Evolutionary conservation across 2,797 vertebrate species (phyloP), one percentile per base, ranked within the genome.

Genomic region (Trichosurus vulpecula): DNA sequence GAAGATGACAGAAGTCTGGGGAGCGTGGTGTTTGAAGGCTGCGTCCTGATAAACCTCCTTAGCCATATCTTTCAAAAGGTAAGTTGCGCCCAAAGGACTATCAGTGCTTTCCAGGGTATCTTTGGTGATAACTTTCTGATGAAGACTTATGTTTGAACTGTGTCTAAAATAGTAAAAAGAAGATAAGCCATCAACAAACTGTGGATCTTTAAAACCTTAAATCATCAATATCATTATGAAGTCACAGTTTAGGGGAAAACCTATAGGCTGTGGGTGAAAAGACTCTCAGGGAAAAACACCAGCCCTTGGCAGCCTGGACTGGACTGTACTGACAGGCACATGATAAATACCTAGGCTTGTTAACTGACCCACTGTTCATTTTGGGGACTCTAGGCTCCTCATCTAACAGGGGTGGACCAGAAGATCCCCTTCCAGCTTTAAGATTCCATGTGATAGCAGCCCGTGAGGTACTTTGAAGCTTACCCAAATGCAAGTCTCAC

Each of bases 81-180:
- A 98, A 81, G 99, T 98, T 30, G 99, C 98, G 35, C 96, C 98
- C 98, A 99, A 99, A 94, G 98, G 98, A 93, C 98, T 97, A 92
- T 97, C 98, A 90, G 98, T 97, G 81, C 98, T 97, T 95, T 98
- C 99, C 98, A 99, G 97, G 55, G 99, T 98, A 98, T 99, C 99
- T 99, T 99, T 99, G 99, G 99, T 99, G 99, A 99, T 98, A 97
- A 99, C 99, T 98, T 99, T 99, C 98, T 99, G 99, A 98, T 99
- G 99, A 97, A 99, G 99, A 98, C 99, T 99, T 97, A 99, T 96
- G 98, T 99, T 99, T 94, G 99, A 99, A 98, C 99, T 99, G 98
- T 99, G 99, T 98, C 99, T 99, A 98, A 93, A 98, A 98, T 97
- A 98, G 98, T 91, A 97, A 99, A 98, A 98, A 98, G 96, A 98